These are phyloP conservation scores for Petrocephalus zakoni DNA, from an alignment of 2,113 vertebrate genomes.

Conservation along the genomic window DNA sequence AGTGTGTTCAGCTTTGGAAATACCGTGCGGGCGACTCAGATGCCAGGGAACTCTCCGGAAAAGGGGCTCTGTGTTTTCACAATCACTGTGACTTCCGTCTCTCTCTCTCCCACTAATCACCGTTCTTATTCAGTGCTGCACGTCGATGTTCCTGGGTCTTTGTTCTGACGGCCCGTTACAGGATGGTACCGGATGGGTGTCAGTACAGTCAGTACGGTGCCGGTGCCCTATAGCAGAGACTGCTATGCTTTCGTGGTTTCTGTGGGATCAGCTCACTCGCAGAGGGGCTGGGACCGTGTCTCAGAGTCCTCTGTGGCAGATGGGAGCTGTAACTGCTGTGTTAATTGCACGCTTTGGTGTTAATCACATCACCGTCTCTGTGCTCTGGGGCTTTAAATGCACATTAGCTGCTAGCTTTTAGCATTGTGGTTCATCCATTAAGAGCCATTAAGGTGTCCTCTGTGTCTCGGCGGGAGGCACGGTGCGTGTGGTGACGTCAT, in stretches of 20 bases:
- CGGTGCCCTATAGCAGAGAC: not conserved
- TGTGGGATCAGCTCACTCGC: not conserved
- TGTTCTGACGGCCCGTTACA: not conserved
- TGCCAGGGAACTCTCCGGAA: not conserved
- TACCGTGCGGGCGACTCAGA: conserved; percentile 40
- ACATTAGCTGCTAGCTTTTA: not conserved
- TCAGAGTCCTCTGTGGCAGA: no score
- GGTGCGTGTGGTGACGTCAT: not conserved
- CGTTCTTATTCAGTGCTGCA: not conserved
- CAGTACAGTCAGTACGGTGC: not conserved
- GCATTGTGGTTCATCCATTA: not conserved
- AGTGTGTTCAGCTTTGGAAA: conserved; percentile 35
- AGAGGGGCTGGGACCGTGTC: no score
- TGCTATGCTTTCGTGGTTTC: not conserved
- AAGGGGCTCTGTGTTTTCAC: not conserved
- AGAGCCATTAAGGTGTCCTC: not conserved
- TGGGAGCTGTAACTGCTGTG: no score
- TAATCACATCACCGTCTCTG: not conserved
- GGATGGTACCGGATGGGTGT: not conserved
- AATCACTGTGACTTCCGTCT: not conserved
- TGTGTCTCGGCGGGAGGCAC: not conserved
- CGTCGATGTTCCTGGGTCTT: not conserved
- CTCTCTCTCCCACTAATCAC: not conserved
- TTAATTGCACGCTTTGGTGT: no score
- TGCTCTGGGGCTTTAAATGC: not conserved